phyloP scores from a whole-genome alignment of 2,797 vertebrate genomes.

The Alauda arvensis region DNA sequence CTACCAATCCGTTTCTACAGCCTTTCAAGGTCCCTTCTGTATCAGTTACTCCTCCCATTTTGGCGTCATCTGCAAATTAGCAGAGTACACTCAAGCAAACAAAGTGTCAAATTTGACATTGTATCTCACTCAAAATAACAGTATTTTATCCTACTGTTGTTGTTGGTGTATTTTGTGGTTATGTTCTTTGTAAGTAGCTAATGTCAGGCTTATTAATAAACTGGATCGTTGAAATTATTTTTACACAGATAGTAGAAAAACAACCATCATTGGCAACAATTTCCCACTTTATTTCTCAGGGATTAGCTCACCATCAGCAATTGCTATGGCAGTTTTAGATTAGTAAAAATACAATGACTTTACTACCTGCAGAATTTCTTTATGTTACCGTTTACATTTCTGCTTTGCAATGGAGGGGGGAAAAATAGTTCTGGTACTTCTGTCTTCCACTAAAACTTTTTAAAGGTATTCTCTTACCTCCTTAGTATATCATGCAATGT shows the following conservation, averaged over 20 bases:
- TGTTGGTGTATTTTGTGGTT: neutral
- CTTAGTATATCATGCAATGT: conserved; percentile 79
- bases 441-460: neutral
- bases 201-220: neutral
- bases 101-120: neutral
- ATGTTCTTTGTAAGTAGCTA: neutral
- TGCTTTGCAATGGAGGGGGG: neutral
- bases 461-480: conserved; percentile 71
- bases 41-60: neutral
- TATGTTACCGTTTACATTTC: neutral
- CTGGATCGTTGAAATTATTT: neutral
- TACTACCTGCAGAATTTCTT: neutral
- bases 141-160: neutral
- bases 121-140: neutral
- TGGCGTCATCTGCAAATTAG: neutral
- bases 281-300: neutral
- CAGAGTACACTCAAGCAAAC: neutral
- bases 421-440: neutral
- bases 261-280: neutral
- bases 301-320: neutral
- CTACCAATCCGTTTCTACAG: neutral
- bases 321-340: neutral
- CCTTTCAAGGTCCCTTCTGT: neutral
- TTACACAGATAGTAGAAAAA: neutral
- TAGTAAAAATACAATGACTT: neutral